Base-by-base conservation (phyloP, 1,140 invertebrate genomes). In the Vanessa tameamea region DNA sequence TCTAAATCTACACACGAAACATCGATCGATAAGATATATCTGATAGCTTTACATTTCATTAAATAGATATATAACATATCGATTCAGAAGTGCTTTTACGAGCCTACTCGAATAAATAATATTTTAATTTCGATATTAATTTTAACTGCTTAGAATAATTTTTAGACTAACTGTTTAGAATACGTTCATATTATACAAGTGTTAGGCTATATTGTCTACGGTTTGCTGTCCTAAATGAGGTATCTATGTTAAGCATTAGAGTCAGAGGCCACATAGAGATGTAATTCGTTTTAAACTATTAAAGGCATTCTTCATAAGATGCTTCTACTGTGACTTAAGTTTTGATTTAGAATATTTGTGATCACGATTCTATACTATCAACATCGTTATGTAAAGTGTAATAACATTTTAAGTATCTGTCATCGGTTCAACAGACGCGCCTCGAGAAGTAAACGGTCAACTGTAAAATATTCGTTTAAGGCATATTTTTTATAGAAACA, bases 281-380 rank as follows among this genome's bases (percentile, higher is more conserved):
- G 50, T 51, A 51, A 51, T 7, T 23, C 20, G 16, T 57, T 57
- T 57, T 57, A 23, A 23, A 57, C 13, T 23, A 23, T 57, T 57
- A 57, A 23, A 57, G 53, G 53, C 53, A 57, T 23, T 23, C 53
- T 57, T 20, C 16, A 23, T 57, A 15, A 51, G 26, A 57, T 57
- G 20, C 9, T 57, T 4, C 53, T 57, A 57, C 9, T 55, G 20
- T 23, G 5, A 20, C 20, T 8, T 23, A 8, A 50, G 20, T 7
- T 23, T 57, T 59, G 23, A 26, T 59, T 59, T 59, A 59, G 55
- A 59, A 59, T 59, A 59, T 26, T 9, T 53, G n/a, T 53, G 8
- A 53, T 53, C 51, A 53, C 51, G 51, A 53, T 53, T 53, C 51
- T n/a, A 16, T 53, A 53, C n/a, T 16, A n/a, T 6, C 6, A 53